A percentile compares a stretch with the other conserved stretches of the same genome.
These are phyloP conservation scores for Anoura caudifer DNA, from an alignment of 2,113 vertebrate species.

Conservation along the genomic window DNA sequence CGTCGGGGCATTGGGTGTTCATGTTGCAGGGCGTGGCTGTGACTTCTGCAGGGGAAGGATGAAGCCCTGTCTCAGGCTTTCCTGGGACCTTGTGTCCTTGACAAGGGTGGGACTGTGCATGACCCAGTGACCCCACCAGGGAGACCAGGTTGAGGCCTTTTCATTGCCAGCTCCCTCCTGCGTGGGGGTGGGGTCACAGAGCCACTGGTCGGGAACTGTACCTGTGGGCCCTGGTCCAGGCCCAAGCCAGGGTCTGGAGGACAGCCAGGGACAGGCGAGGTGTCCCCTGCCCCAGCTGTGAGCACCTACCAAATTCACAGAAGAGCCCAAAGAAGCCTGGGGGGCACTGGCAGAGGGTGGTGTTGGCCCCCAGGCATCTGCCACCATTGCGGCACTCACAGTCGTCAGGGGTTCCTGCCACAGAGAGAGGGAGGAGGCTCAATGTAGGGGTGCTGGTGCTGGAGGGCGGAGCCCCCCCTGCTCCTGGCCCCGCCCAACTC, in stretches of 20 bases:
- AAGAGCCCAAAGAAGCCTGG: constrained; percentile 92
- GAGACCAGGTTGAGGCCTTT: background rate
- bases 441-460: fast-evolving
- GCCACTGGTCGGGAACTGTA: background rate
- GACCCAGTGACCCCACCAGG: background rate
- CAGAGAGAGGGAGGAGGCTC: background rate
- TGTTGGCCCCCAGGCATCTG: constrained; percentile 87
- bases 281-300: background rate
- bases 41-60: constrained; percentile 84
- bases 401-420: constrained; percentile 79
- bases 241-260: background rate
- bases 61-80: background rate
- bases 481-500: background rate
- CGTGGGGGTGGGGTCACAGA: no score
- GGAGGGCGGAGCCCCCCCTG: background rate
- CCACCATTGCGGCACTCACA: constrained; percentile 95
- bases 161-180: background rate
- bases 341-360: constrained; percentile 91
- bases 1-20: constrained; percentile 92
- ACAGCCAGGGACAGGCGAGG: background rate
- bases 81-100: background rate
- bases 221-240: background rate
- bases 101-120: background rate
- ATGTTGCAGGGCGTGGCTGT: constrained; percentile 93
- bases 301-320: constrained; percentile 92